Evolutionary conservation across 1,140 invertebrate genomes (phyloP), one percentile per base, ranked within the genome.

Genomic region (Cyclargus thomasi): DNA sequence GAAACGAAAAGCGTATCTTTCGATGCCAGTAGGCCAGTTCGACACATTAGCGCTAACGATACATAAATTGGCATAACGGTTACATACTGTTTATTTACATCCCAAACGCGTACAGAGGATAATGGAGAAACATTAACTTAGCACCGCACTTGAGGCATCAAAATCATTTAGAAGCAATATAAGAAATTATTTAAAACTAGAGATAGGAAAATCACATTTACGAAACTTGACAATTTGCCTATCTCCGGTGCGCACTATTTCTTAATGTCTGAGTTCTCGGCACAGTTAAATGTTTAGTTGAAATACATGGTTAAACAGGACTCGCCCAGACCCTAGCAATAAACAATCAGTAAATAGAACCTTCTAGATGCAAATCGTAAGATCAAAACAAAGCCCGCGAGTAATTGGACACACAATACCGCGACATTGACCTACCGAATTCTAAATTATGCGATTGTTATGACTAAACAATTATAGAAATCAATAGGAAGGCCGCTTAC

Each of bases 401-500:
- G 4, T 57, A 57, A 59, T 67, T 20, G 55, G 64, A 53, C 23
- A 36, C 53, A 65, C 65, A 20, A 57, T 57, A 22, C 39, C 10
- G 65, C 36, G 65, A 67, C 65, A 67, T 67, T 67, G 65, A 67
- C 65, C 53, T 62, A 67, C 65, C 65, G 23, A 67, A 67, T 67
- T 67, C 29, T 67, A 36, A 67, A 66, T 66, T 66, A 57, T 39
- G 10, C 65, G 57, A 67, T 67, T 67, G 55, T 67, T 67, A 59
- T 35, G 23, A 53, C 53, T 53, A 53, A 62, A 62, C 53, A 67
- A 36, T 59, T 55, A 67, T 20, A 59, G 18, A 59, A 20, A 20
- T 59, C 55, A 21, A 59, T 21, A 21, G 55, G 55, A 59, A 59
- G 55, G 55, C 20, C 17, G 18, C 55, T 59, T 59, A 21, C 55